These are phyloP conservation scores for Paedocypris sp. DNA, from an alignment of 2,113 vertebrate genomes.

Conservation along the genomic window DNA sequence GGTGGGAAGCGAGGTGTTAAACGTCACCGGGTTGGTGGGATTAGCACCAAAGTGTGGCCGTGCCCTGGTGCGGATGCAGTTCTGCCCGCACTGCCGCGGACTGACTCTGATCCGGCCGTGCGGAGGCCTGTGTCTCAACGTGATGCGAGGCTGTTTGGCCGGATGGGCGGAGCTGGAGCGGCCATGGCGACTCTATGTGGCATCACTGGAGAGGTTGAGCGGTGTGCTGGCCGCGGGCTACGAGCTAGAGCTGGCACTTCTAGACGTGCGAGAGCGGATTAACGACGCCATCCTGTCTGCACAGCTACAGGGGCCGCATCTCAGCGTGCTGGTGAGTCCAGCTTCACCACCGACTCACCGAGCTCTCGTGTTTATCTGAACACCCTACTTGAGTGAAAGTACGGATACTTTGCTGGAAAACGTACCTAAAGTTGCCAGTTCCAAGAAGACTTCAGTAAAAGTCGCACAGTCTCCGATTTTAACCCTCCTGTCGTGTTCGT, in stretches of 20 bases:
- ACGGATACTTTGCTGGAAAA: too few species aligned
- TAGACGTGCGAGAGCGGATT: constrained; percentile 62
- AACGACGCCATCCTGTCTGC: constrained; percentile 79
- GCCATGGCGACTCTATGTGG: constrained; percentile 72
- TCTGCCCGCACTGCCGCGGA: constrained; percentile 81
- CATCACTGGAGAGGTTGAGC: constrained; percentile 65
- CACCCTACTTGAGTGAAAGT: too few species aligned
- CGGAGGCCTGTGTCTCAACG: constrained; percentile 72
- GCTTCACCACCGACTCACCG: background rate
- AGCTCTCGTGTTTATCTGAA: constrained; percentile 7
- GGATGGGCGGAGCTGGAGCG: constrained; percentile 71
- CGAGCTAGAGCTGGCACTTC: constrained; percentile 67
- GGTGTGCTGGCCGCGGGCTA: constrained; percentile 66
- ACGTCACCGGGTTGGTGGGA: constrained; percentile 62
- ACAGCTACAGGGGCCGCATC: constrained; percentile 71
- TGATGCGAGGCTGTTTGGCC: constrained; percentile 82
- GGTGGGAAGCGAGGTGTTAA: constrained; percentile 69
- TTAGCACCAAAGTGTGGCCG: constrained; percentile 68
- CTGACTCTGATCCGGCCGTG: constrained; percentile 80
- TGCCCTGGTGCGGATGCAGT: constrained; percentile 78
- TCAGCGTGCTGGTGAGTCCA: constrained; percentile 71
- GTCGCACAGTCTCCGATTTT: too few species aligned
- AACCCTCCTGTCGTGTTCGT: too few species aligned
- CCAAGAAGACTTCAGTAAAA: too few species aligned
- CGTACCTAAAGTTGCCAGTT: too few species aligned